Percentiles rank a stretch among this genome's conserved stretches.
These are phyloP conservation scores for Crotophaga sulcirostris DNA, from an alignment of 2,113 vertebrate species.

Conservation along the genomic window DNA sequence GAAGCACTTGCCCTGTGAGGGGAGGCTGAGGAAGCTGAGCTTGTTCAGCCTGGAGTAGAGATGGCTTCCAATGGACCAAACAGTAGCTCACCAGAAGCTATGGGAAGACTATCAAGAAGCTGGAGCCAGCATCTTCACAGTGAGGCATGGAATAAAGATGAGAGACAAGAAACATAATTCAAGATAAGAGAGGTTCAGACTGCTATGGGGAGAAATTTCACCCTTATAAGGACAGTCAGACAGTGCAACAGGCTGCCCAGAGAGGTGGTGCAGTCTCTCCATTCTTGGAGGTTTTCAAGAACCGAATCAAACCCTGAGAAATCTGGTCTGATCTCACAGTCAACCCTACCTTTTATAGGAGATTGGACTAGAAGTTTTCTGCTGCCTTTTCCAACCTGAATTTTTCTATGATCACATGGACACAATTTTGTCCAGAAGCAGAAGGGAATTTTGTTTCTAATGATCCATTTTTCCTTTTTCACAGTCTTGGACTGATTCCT, in stretches of 20 bases:
- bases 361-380: background rate
- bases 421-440: background rate
- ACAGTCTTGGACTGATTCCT: background rate
- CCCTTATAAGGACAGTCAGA: background rate
- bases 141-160: background rate
- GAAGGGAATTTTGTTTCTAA: background rate
- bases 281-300: background rate
- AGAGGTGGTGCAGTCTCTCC: background rate
- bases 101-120: background rate
- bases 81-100: background rate
- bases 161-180: background rate
- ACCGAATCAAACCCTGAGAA: background rate
- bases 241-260: background rate
- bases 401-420: background rate
- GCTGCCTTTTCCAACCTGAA: background rate
- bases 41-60: background rate
- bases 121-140: background rate
- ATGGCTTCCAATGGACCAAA: background rate
- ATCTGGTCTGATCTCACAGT: background rate
- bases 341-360: background rate
- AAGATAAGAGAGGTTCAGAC: background rate
- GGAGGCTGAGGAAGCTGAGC: background rate
- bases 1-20: background rate
- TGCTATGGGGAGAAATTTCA: background rate
- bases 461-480: background rate